Evolutionary conservation across 2,888 invertebrate species (phyloP), one percentile per base, ranked within the genome.

Genomic region (Mythimna lalbum): DNA sequence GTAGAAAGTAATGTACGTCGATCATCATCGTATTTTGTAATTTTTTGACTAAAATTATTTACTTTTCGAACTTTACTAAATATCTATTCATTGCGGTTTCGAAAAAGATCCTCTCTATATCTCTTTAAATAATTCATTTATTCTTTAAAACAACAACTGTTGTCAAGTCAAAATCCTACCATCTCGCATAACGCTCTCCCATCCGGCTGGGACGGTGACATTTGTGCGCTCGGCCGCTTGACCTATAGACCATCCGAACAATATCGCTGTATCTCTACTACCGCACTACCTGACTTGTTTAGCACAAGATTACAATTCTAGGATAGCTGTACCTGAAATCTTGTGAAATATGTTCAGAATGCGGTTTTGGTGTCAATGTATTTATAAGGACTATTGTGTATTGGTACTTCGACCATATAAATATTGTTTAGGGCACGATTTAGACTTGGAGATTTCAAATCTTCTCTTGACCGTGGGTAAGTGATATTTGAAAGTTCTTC

Each of bases 181-280:
- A 72, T 79, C 49, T 65, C 23, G 47, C 39, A 78, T 82, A 72
- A 76, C 14, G 17, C 62, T 59, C 14, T 79, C 67, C 74, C 69
- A 81, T 82, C 67, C 69, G 72, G 72, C 60, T 76, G 53, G 64
- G 62, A 72, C 65, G 75, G 71, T 84, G 84, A 82, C 84, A 84
- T 84, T 84, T 79, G 66, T 85, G 82, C 78, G 85, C 83, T 65
- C 81, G 88, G 83, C 90, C 89, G 87, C 82, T 90, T 90, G 92
- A 91, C 92, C 91, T 90, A 88, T 87, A 87, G 64, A 67, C 71
- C 78, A 76, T 74, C 76, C 81, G 67, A 66, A 77, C 74, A 81
- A 71, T 65, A 78, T 76, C 60, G 71, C 55, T 50, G 67, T 80
- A 80, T 78, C 82, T 76, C 67, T 55, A 71, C 60, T 69, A 72